Base-by-base conservation (phyloP, 2,797 vertebrate genomes). In the Cyprinella venusta region DNA sequence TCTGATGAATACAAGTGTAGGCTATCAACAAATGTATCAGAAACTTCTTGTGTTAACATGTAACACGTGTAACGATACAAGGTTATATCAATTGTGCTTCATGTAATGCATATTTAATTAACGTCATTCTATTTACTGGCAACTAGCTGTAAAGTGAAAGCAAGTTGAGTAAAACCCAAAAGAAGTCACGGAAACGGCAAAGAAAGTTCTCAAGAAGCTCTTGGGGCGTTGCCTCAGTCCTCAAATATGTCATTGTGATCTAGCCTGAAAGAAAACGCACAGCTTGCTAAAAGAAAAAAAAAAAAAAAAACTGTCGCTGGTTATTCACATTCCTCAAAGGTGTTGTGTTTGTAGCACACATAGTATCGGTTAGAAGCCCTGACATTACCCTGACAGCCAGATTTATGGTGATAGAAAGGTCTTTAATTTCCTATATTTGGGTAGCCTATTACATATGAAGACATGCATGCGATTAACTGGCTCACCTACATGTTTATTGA, bases 141-240 rank as follows among this genome's bases (percentile, higher is more conserved):
- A 19, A 26, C 48, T 52, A 48, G 15, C n/a, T 52, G 9, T 30
- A 0, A 67, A 21, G 16, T 21, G 9, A 9, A 75, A 67, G 10
- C 5, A 8, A 26, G 30, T 33, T 33, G 30, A 33, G n/a, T 15
- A 8, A 65, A 52, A 54, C 9, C 10, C 6, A 16, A 59, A 21
- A 45, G 0, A 77, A 68, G 36, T 76, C 38, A 40, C 36, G 64
- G 48, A 76, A 82, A 76, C 61, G 40, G 84, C 21, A 56, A 76
- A 80, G 36, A 72, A 65, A 84, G 26, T 59, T 82, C 24, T 76
- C 8, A 33, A 83, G 52, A 13, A 42, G 12, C 2, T 76, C 38
- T 76, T 50, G 81, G 81, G 74, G 81, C 81, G 74, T 83, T 83
- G 81, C 74, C 81, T 77, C 64, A 69, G 38, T 77, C 24, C 67